Evolutionary conservation across 2,797 vertebrate genomes (phyloP), one percentile per base, ranked within the genome.

Genomic region (Rhinichthys osculus): DNA sequence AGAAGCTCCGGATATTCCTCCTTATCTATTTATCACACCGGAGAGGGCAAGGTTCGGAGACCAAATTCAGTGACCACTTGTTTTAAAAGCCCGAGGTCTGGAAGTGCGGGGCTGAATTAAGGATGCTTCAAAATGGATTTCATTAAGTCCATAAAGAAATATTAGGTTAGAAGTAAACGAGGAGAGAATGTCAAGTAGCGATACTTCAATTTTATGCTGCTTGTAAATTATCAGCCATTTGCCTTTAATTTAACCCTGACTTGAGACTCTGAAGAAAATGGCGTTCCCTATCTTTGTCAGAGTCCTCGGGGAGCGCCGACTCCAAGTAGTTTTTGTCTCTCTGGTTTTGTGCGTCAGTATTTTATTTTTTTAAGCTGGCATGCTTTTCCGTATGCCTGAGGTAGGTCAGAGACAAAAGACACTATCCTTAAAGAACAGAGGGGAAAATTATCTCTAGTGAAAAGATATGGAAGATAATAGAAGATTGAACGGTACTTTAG

Each of bases 21-120:
- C 90, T 94, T 92, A 95, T 95, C 94, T 93, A 84, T 93, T 95
- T 94, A 95, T 95, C 94, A 93, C 94, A 94, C 95, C 94, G 91
- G 30, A 73, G 59, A 77, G 92, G 91, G 87, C 33, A 62, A 91
- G 92, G 91, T 93, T 89, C 92, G 87, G 88, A 92, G 89, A 90
- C 88, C 86, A 88, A 82, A 85, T 62, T 54, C 14, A 50, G 40
- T 76, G 69, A 79, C 87, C 69, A 10, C 40, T 81, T 57, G 59
- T 50, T 85, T 72, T 50, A 59, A 17, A 62, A 64, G 71, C 78
- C 30, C 1, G 4, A 27, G 2, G 67, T 77, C 40, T 33, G 33
- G 64, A 74, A 14, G 78, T 80, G 42, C 14, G 2, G 7, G 27
- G 33, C 40, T 50, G 42, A 80, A n/a, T 44, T 70, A 40, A 19